Percentiles rank a stretch among this genome's conserved stretches.
Conservation (phyloP, 2,797 vertebrate species). For the Holocentrus rufus region DNA sequence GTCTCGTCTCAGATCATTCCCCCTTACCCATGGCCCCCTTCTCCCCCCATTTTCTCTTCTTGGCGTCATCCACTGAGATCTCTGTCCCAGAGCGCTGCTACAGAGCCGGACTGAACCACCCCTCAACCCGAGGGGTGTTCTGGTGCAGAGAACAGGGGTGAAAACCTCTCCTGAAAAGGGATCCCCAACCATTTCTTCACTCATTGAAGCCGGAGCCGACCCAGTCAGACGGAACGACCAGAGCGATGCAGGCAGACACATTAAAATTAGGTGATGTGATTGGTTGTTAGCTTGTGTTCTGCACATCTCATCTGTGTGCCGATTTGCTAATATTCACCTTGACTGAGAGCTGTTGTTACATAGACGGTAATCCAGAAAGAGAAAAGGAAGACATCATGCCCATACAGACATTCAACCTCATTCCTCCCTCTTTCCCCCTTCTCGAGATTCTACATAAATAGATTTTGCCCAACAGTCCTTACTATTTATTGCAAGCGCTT, state of each 20-base stretch:
- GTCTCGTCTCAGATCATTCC: slow-evolving; percentile 71
- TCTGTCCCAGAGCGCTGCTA: slow-evolving; percentile 66
- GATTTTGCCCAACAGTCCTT: slow-evolving; percentile 59
- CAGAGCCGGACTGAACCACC: slow-evolving; percentile 72
- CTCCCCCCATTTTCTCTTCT: slow-evolving; percentile 53
- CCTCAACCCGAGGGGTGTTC: slow-evolving; percentile 58
- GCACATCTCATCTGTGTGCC: slow-evolving; percentile 35
- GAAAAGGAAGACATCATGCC: slow-evolving; percentile 35
- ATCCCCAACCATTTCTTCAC: slow-evolving; percentile 55
- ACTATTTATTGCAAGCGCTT: slow-evolving; percentile 81
- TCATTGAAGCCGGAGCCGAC: slow-evolving; percentile 55
- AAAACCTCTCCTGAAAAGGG: slow-evolving; percentile 61
- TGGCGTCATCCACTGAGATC: slow-evolving; percentile 65
- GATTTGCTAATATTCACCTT: slow-evolving; percentile 52
- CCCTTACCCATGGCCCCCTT: slow-evolving; percentile 13
- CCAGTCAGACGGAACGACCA: not conserved
- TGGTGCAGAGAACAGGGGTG: slow-evolving; percentile 58
- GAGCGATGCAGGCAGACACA: slow-evolving; percentile 54
- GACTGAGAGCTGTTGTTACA: slow-evolving; percentile 40
- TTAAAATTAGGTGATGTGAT: slow-evolving; percentile 59
- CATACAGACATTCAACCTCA: slow-evolving; percentile 39
- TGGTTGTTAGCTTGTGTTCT: slow-evolving; percentile 56
- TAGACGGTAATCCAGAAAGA: slow-evolving; percentile 33
- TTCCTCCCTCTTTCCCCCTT: slow-evolving; percentile 30
- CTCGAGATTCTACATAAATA: slow-evolving; percentile 56